phyloP scores from a whole-genome alignment of 2,888 invertebrate genomes.

The Sarcophaga carnaria region DNA sequence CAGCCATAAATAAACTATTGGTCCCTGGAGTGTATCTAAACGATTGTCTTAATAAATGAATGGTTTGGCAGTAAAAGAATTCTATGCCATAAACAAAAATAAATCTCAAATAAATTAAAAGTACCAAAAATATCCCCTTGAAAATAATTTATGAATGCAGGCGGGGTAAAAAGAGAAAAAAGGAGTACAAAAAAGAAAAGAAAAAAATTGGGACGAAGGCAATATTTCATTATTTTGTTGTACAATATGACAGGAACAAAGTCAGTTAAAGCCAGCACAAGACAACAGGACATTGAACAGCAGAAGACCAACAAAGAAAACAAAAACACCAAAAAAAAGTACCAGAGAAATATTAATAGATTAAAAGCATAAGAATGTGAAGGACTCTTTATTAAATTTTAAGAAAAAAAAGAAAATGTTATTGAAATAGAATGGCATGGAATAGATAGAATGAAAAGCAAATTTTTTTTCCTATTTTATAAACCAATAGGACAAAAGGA shows the following conservation, averaged over 20 bases:
- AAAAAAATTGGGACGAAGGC: background rate
- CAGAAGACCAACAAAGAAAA: background rate
- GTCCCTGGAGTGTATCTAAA: conserved; percentile 49
- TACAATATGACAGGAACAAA: conserved; percentile 56
- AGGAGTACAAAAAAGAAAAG: conserved; percentile 15
- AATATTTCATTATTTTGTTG: conserved; percentile 46
- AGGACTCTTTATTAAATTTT: conserved; percentile 50
- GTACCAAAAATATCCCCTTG: background rate
- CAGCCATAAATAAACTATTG: conserved; percentile 46
- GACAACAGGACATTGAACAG: conserved; percentile 40
- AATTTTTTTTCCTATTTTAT: background rate
- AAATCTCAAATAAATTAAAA: conserved; percentile 59
- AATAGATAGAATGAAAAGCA: background rate
- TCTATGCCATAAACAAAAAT: conserved; percentile 18
- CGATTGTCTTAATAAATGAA: conserved; percentile 34
- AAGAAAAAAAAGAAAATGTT: background rate
- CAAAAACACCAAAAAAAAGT: conserved; percentile 3
- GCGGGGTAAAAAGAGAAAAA: conserved; percentile 25
- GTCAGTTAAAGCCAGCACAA: conserved; percentile 43
- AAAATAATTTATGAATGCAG: conserved; percentile 18
- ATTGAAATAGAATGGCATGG: background rate
- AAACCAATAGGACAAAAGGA: background rate
- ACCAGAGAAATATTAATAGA: conserved; percentile 40
- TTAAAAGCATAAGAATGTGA: conserved; percentile 39
- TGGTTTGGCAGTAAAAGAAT: conserved; percentile 28